Base-by-base conservation (phyloP, 2,888 invertebrate species). In the Lypha dubia region DNA sequence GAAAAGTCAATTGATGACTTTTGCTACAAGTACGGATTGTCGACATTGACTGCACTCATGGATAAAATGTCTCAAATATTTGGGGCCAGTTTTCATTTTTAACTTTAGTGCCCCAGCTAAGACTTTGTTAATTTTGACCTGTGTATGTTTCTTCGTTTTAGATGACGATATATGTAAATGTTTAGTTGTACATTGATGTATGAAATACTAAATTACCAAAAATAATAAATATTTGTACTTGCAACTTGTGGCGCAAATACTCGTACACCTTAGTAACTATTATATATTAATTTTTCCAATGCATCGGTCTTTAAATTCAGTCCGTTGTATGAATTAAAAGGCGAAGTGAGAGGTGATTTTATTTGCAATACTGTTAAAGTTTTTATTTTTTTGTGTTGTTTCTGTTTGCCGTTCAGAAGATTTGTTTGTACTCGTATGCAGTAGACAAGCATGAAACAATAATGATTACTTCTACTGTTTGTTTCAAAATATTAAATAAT, bases 401-500 rank as follows among this genome's bases (percentile, higher is more conserved):
- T 44, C 20, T 15, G 41, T 28, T 53, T 56, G 68, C 53, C 41
- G 56, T 20, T 53, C n/a, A 53, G 62, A 22, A 41, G 8, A 17
- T 46, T 15, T 41, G 15, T 41, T n/a, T 65, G 28, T 46, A n/a
- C n/a, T n/a, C n/a, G n/a, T 24, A 46, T 35, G 22, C 20, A 76
- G 62, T 24, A 70, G 49, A 62, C 60, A 62, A 38, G 41, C 24
- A 41, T 68, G 15, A 68, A 77, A 77, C 51, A 60, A 77, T 68
- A 77, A 77, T 77, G 51, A 53, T 38, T 77, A 68, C 68, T 62
- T 62, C 41, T 38, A 68, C 60, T 77, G 24, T 24, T 70, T 70
- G 51, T 70, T 68, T 49, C 20, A 22, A 68, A 51, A 68, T 77
- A 62, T 58, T 62, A 51, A 51, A 60, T 62, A 77, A 70, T 70